These are phyloP conservation scores for Eupithecia centaureata DNA, from an alignment of 2,888 invertebrate genomes.

Conservation along the genomic window DNA sequence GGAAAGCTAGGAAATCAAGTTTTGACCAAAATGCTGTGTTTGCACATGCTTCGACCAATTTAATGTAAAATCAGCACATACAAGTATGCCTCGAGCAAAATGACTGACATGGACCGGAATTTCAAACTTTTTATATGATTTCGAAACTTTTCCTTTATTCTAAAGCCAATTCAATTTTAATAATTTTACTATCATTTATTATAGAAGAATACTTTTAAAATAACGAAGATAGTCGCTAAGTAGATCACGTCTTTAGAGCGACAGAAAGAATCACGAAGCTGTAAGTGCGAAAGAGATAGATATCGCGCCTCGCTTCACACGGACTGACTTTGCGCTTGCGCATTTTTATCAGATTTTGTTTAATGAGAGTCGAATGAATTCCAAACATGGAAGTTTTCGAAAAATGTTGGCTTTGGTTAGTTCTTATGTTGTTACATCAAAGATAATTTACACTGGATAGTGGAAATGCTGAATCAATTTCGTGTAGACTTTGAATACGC, in stretches of 20 bases:
- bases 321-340: slow-evolving; percentile 35
- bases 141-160: not conserved
- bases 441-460: not conserved
- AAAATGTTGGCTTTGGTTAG: not conserved
- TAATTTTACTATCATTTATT: not conserved
- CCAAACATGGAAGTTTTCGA: not conserved
- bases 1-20: not conserved
- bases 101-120: not conserved
- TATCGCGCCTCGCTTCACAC: slow-evolving; percentile 6
- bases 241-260: slow-evolving; percentile 1
- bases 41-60: not conserved
- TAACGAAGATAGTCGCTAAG: slow-evolving; percentile 7
- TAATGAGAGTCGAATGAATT: not conserved
- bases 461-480: slow-evolving; percentile 6
- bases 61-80: not conserved
- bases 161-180: not conserved
- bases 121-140: not conserved
- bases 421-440: slow-evolving; percentile 2
- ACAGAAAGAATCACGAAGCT: slow-evolving; percentile 19
- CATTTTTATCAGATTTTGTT: slow-evolving; percentile 9
- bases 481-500: slow-evolving; percentile 22
- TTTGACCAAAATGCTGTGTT: not conserved
- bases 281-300: slow-evolving; percentile 26
- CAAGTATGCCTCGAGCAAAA: not conserved
- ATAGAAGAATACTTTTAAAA: slow-evolving; percentile 3